Evolutionary conservation across 2,797 vertebrate genomes (phyloP), one percentile per base, ranked within the genome.

Genomic region (Myripristis jacobus): DNA sequence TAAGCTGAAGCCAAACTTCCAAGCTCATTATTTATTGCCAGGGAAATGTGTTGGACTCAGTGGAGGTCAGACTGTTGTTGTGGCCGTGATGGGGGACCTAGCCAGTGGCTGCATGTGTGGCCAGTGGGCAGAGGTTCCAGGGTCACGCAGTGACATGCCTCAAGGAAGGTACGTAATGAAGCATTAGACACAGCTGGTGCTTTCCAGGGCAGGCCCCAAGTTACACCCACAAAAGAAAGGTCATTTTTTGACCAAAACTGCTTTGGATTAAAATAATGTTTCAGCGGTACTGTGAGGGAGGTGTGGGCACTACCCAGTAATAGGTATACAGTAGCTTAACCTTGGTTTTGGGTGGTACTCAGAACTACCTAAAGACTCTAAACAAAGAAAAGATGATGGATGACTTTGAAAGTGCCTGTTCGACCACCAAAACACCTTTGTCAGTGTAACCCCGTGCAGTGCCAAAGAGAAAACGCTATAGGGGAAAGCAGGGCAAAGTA

Each of bases 161-260:
- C 55, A 60, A 91, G 91, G 86, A 90, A 88, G 83, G 53, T 83
- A 89, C 82, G 85, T 93, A 95, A 94, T 94, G 93, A 94, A 93
- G 90, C 94, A 84, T 92, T 83, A 73, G 81, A 87, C 90, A 89
- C 93, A 95, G 92, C 93, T 93, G 94, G 91, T 92, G 87, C 76
- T 84, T 76, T 82, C 87, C 83, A 76, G 92, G 92, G 89, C 87
- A 90, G 46, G 84, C 92, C 91, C 81, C 73, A 22, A 91, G 93
- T 92, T 80, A 88, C 50, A 75, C 60, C 82, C 79, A 69, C 70
- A 53, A 88, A 85, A 86, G 79, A 89, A 90, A 93, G 92, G 92
- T 93, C 91, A 91, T 79, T 31, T 83, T 86, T 85, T 64, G 36
- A 75, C 84, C 56, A 68, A 81, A 87, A 84, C 55, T 58, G 68